Percentiles rank a stretch among this genome's conserved stretches.
Evolutionary conservation across 1,140 invertebrate genomes (phyloP).

Genomic region (Rhopalosiphum padi): DNA sequence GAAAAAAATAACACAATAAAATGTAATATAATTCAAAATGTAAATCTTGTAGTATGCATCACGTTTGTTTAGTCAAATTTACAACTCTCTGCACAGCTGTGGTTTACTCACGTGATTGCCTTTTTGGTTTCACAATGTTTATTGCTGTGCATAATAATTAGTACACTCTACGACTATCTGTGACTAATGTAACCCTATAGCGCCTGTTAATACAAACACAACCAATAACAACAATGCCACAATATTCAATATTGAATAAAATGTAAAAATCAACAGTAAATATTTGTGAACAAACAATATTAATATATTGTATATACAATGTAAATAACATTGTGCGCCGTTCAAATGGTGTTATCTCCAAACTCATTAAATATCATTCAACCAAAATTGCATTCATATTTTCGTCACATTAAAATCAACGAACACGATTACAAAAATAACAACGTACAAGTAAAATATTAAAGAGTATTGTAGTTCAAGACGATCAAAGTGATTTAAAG

Average conservation of each 20-base stretch:
- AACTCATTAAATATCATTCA: not conserved
- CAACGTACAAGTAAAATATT: not conserved
- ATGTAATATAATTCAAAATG: not conserved
- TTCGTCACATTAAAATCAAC: not conserved
- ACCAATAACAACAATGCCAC: not conserved
- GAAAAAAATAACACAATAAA: not conserved
- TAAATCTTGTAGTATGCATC: not conserved
- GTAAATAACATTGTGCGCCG: not conserved
- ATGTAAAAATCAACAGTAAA: not conserved
- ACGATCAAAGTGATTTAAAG: not conserved
- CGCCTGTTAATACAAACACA: not conserved
- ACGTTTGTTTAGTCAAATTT: not conserved
- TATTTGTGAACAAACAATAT: not conserved
- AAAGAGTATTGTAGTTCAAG: not conserved
- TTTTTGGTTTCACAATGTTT: not conserved
- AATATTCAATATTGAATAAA: not conserved
- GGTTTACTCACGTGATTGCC: not conserved
- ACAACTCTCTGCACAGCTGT: not conserved
- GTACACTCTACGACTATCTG: not conserved
- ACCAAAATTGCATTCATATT: not conserved
- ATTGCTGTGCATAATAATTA: conserved; percentile 12
- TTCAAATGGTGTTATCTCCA: not conserved
- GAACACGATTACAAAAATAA: not conserved
- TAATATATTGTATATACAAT: not conserved
- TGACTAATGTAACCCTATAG: not conserved